Evolutionary conservation across 2,113 vertebrate species (phyloP), one percentile per base, ranked within the genome.

Genomic region (Chroicocephalus ridibundus): DNA sequence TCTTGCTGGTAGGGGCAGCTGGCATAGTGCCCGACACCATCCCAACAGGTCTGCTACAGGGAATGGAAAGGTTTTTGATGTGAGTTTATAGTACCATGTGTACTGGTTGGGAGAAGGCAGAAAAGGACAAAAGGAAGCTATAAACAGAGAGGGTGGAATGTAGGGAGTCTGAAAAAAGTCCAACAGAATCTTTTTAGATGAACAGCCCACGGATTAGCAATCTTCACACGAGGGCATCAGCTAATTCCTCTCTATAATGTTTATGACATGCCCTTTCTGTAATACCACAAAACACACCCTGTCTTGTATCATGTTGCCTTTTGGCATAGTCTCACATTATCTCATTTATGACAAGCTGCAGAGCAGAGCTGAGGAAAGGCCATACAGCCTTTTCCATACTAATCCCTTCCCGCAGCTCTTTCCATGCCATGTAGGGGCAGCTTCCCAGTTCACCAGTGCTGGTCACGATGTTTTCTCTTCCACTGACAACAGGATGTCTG

Each of bases 341-440:
- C 91, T 90, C 70, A 47, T 51, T 57, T 54, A 85, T 20, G 58
- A 76, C 66, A 79, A 87, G 77, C 74, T 31, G 46, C 44, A 74
- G 54, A 62, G 61, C 74, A 77, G 88, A 66, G 54, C 49, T 86
- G 80, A 70, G 76, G 44, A 76, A 81, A 94, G 86, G 66, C 91
- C 58, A 13, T 34, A 18, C 14, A 68, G 25, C 69, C 47, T 72
- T 74, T 89, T 68, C 74, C 61, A 36, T 15, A 31, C 52, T 51
- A 61, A 71, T 79, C 42, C 66, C 32, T 68, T 87, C 54, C 81
- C 25, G 5, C 62, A 58, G 36, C 19, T 58, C 66, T 89, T 95
- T 97, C 94, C 95, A 95, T 62, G n/a, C 94, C 95, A 70, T 91
- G 44, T 96, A 94, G 51, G 91, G 91, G 32, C 12, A 47, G 46